Evolutionary conservation across 1,140 invertebrate species (phyloP), one percentile per base, ranked within the genome.

Genomic region (Platyura marginata): DNA sequence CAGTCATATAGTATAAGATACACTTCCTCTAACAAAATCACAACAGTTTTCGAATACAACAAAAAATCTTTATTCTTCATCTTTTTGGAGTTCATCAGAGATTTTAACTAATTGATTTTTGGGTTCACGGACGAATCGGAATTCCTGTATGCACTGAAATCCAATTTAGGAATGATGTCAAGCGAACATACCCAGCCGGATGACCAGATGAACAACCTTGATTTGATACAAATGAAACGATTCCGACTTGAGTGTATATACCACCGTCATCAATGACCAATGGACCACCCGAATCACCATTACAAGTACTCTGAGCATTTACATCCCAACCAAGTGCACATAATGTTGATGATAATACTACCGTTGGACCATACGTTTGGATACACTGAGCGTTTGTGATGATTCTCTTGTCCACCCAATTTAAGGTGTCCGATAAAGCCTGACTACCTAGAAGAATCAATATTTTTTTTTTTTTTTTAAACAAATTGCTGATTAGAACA

Each of bases 231-330:
- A 51, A 51, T 2, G 50, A 51, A 2, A 49, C 50, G 20, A 51
- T 48, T 25, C 50, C 50, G 16, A 51, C 22, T 9, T 49, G 40
- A 10, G 44, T 46, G 2, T 46, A 46, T 29, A 45, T 20, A 29
- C 40, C 41, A 21, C 23, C 25, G n/a, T 40, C 45, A 21, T 44
- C 48, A 15, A 51, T 15, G 36, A 49, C 48, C n/a, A 51, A 25
- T 11, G 50, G 50, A 16, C 50, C 48, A 2, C 50, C 50, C 23
- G 44, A 47, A 19, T 51, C 50, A 43, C 46, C 46, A 47, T 21
- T 9, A 11, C 25, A 35, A 18, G 38, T 8, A 11, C 38, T 18
- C 18, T 40, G 38, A 4, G 18, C 8, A 40, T 40, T 22, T 9
- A 8, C 6, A 8, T 40, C 38, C 8, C 38, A 13, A 18, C 38